Evolutionary conservation across 2,888 invertebrate species (phyloP), one percentile per base, ranked within the genome.

Genomic region (Podabrus alpinus): DNA sequence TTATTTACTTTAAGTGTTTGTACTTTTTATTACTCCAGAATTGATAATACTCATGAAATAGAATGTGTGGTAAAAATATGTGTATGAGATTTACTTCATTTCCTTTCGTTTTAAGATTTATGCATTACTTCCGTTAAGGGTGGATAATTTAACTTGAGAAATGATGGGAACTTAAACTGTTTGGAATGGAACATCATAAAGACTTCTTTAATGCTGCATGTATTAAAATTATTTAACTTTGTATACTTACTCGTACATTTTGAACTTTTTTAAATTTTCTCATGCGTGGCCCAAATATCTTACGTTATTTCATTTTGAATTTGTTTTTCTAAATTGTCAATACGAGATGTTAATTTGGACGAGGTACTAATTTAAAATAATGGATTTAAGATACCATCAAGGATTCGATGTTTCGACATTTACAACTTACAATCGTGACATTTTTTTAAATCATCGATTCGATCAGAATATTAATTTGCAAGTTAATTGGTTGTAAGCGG

Each of bases 401-500:
- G 45, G 45, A 45, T 45, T 45, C 45, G n/a, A 9, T n/a, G 19
- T 17, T 19, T 21, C 21, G n/a, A 19, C 19, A 4, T 16, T 64
- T 19, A 19, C 16, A n/a, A 19, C n/a, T n/a, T n/a, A n/a, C 62
- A 7, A 64, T 64, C 62, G 16, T 64, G 62, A 64, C 62, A 19
- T 17, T 64, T 64, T 64, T 64, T 19, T 21, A 19, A 69, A 68
- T 19, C 61, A 69, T 59, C 21, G 59, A 16, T 74, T 71, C 21
- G 72, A 75, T 72, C 72, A 66, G 75, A 75, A 72, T 72, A 72
- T 72, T 69, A 69, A 72, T 72, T 67, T 68, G 72, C 29, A 15
- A 11, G 24, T 16, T 45, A n/a, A 59, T 60, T 69, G 45, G 62
- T 64, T 19, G 13, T 19, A 16, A 64, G 66, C 25, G 68, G 45